A percentile compares a stretch with the other conserved stretches of the same genome.
Evolutionary conservation across 1,140 invertebrate species (phyloP).

Genomic region (Diorhabda sublineata): DNA sequence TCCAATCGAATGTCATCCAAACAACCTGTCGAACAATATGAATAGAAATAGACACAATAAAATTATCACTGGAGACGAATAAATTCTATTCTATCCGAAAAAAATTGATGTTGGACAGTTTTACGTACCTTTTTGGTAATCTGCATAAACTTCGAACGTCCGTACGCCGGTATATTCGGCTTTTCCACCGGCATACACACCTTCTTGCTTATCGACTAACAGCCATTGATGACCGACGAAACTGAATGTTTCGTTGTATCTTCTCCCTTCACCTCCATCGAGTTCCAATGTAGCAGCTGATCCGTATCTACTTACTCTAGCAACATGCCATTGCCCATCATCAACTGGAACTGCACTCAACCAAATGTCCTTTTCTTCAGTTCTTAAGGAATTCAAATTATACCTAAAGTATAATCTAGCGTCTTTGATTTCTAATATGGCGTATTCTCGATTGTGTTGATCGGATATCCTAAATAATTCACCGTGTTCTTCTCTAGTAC

Average conservation of each 20-base stretch:
- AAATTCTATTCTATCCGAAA: neutral
- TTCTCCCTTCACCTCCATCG: constrained; percentile 90
- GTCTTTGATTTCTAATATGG: constrained; percentile 89
- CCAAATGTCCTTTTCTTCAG: constrained; percentile 87
- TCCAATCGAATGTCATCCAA: constrained; percentile 83
- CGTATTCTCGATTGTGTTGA: constrained; percentile 92
- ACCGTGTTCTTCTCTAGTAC: constrained; percentile 87
- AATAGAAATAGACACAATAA: neutral
- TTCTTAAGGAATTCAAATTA: constrained; percentile 85
- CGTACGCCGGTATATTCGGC: constrained; percentile 89
- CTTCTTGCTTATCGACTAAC: constrained; percentile 89
- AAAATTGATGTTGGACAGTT: neutral
- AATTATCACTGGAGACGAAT: neutral
- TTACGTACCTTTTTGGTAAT: constrained; percentile 82
- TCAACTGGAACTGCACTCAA: constrained; percentile 84
- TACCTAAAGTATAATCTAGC: constrained; percentile 85
- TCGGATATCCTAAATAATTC: constrained; percentile 89
- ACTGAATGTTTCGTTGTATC: constrained; percentile 91
- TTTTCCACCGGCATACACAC: constrained; percentile 91
- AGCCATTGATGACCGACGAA: constrained; percentile 90
- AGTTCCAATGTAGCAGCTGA: constrained; percentile 90
- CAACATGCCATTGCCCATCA: constrained; percentile 97
- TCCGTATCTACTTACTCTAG: constrained; percentile 83
- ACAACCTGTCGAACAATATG: constrained; percentile 57
- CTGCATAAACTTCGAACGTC: constrained; percentile 91